Conservation (phyloP, 2,113 vertebrate species). For the Semicossyphus pulcher region DNA sequence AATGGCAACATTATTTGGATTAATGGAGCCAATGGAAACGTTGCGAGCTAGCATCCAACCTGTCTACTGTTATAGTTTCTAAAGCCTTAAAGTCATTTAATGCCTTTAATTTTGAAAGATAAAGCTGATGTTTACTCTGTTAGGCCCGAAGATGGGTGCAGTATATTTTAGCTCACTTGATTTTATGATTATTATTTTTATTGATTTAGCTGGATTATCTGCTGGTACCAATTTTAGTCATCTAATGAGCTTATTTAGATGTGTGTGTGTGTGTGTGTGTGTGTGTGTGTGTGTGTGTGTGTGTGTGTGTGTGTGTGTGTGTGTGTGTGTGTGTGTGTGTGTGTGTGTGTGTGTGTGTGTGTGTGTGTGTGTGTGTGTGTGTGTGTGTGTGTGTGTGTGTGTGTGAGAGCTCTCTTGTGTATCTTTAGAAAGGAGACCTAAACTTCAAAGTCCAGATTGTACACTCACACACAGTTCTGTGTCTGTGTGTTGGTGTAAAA, state of each 20-base stretch:
- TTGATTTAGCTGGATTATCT: too few relatives aligned
- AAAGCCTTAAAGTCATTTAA: too few relatives aligned
- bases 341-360: not conserved
- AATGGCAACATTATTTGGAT: not conserved
- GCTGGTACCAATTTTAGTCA: not conserved
- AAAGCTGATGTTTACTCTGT: not conserved
- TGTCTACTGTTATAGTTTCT: not conserved
- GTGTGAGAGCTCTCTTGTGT: not conserved
- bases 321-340: not conserved
- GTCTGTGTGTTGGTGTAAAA: slow-evolving; percentile 5
- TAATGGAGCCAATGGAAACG: not conserved
- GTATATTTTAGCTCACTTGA: too few relatives aligned
- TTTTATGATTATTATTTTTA: too few relatives aligned
- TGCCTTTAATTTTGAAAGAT: not conserved
- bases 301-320: not conserved
- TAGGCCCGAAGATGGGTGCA: too few relatives aligned
- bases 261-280: not conserved
- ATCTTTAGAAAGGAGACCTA: not conserved
- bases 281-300: not conserved
- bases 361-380: not conserved
- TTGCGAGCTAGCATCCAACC: not conserved
- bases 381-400: not conserved
- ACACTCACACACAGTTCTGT: not conserved
- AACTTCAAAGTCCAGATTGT: not conserved
- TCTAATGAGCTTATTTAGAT: not conserved